Percentiles rank a stretch among this genome's conserved stretches.
Conservation (phyloP, 2,113 vertebrate species). For the Poecilia latipinna region DNA sequence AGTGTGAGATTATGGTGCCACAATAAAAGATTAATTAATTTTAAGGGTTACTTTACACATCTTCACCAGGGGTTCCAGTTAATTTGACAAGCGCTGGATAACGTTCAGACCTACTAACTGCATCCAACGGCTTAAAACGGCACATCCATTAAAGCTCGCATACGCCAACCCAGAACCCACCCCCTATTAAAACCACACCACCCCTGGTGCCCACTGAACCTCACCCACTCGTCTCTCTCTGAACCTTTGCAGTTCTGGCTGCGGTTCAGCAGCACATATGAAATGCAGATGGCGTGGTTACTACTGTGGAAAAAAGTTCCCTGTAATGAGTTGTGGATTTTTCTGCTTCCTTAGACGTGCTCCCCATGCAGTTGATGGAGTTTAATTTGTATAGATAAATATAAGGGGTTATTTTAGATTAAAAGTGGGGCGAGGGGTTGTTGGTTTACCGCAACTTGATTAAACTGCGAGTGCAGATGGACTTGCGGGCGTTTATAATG, state of each 20-base stretch:
- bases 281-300: slow-evolving; percentile 66
- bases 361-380: slow-evolving; percentile 18
- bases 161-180: slow-evolving; percentile 1
- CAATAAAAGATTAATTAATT: too few relatives aligned
- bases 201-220: slow-evolving; percentile 74
- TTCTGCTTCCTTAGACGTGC: slow-evolving; percentile 32
- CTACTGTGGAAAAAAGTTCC: slow-evolving; percentile 46
- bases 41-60: too few relatives aligned
- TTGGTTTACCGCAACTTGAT: neutral
- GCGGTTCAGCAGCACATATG: slow-evolving; percentile 41
- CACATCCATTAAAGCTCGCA: slow-evolving; percentile 12
- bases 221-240: slow-evolving; percentile 54
- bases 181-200: slow-evolving; percentile 12
- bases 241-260: slow-evolving; percentile 30
- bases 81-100: too few relatives aligned
- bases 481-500: neutral
- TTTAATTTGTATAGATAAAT: slow-evolving; percentile 9
- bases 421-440: neutral
- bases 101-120: neutral
- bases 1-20: too few relatives aligned
- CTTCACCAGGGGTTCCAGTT: too few relatives aligned
- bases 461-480: neutral
- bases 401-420: neutral
- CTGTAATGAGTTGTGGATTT: slow-evolving; percentile 51
- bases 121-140: neutral